Percentiles rank a stretch among this genome's conserved stretches.
Evolutionary conservation across 2,888 invertebrate species (phyloP).

Genomic region (Sphaerophoria taeniata): DNA sequence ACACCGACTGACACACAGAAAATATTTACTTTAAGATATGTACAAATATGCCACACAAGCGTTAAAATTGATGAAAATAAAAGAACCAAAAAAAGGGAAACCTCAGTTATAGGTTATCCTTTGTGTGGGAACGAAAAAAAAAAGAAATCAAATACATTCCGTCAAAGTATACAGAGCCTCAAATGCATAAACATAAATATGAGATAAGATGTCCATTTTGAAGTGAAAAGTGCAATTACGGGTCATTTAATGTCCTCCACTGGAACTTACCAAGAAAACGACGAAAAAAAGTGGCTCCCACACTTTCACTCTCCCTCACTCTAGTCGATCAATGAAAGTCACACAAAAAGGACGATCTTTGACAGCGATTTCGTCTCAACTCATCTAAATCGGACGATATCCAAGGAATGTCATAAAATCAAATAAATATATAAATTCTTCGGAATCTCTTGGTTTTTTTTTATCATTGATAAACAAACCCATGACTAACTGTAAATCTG

Average conservation of each 20-base stretch:
- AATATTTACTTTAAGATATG: slow-evolving; percentile 16
- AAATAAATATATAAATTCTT: slow-evolving; percentile 4
- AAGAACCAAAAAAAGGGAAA: slow-evolving; percentile 5
- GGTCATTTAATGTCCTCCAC: slow-evolving; percentile 54
- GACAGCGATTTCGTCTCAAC: slow-evolving; percentile 22
- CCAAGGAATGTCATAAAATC: slow-evolving; percentile 9
- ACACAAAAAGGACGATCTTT: slow-evolving; percentile 9
- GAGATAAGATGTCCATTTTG: slow-evolving; percentile 60
- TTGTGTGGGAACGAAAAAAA: slow-evolving; percentile 37
- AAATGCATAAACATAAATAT: background rate
- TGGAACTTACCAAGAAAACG: slow-evolving; percentile 12
- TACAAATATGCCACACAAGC: slow-evolving; percentile 22
- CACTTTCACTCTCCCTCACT: slow-evolving; percentile 12
- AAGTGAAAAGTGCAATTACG: slow-evolving; percentile 57
- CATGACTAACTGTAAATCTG: slow-evolving; percentile 56
- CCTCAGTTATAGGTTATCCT: slow-evolving; percentile 30
- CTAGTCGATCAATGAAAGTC: slow-evolving; percentile 12
- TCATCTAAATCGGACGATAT: background rate
- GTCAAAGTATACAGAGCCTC: slow-evolving; percentile 22
- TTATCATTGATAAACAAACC: slow-evolving; percentile 48
- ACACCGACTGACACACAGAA: background rate
- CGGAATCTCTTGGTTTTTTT: slow-evolving; percentile 19
- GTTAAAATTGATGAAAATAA: background rate
- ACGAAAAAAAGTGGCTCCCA: slow-evolving; percentile 18
- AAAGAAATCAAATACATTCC: slow-evolving; percentile 20